Conservation (phyloP, 2,888 invertebrate species). For the Megaustenia siamemsis region DNA sequence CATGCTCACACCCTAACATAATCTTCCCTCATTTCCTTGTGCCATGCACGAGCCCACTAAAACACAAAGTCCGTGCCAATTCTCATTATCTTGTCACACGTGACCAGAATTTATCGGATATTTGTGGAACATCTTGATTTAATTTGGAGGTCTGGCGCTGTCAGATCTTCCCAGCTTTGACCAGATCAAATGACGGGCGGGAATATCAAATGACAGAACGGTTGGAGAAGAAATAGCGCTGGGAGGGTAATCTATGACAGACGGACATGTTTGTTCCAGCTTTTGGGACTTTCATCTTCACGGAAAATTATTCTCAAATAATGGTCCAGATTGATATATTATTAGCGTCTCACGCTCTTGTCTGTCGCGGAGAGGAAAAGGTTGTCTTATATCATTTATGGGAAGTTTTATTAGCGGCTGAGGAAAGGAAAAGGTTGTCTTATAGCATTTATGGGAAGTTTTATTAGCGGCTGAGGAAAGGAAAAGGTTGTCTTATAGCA, state of each 20-base stretch:
- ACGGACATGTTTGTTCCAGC: background rate
- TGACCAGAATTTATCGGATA: slow-evolving; percentile 2
- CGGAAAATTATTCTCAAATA: too few species aligned
- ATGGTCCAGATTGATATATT: too few species aligned
- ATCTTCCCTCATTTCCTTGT: background rate
- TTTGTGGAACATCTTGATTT: background rate
- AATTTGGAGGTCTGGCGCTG: background rate
- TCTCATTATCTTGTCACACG: background rate
- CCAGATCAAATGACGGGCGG: background rate
- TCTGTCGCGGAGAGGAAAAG: too few species aligned
- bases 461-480: too few species aligned
- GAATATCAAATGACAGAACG: background rate
- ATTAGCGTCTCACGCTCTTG: too few species aligned
- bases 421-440: too few species aligned
- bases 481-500: too few species aligned
- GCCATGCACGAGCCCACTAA: background rate
- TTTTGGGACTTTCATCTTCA: background rate
- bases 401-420: too few species aligned
- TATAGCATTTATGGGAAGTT: too few species aligned
- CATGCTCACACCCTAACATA: too few species aligned
- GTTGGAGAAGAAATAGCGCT: background rate
- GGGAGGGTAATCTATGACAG: background rate
- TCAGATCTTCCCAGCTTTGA: background rate
- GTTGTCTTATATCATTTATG: too few species aligned
- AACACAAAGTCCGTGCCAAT: background rate